Conservation (phyloP, 2,888 invertebrate genomes). For the Silvanus unidentatus region DNA sequence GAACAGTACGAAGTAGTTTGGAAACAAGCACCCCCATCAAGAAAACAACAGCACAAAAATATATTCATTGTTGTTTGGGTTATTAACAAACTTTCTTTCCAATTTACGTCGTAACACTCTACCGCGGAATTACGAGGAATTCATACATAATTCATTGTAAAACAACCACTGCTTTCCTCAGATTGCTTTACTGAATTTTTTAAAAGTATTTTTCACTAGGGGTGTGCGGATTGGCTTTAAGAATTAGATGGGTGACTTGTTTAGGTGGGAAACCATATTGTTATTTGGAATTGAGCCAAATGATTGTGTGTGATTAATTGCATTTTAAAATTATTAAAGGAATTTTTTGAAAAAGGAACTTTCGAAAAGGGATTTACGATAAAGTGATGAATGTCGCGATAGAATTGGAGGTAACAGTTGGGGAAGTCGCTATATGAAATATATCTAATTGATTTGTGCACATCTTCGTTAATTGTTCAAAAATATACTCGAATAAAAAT, state of each 20-base stretch:
- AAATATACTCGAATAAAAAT: too few relatives aligned
- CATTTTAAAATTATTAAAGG: too few relatives aligned
- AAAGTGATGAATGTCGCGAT: too few relatives aligned
- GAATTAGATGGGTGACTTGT: too few relatives aligned
- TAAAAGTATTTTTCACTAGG: constrained; percentile 1
- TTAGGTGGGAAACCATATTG: background rate
- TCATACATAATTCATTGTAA: constrained; percentile 5
- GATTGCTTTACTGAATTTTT: constrained; percentile 6
- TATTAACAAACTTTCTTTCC: constrained; percentile 3
- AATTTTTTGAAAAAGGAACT: too few relatives aligned
- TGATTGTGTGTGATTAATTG: background rate
- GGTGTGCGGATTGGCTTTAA: background rate
- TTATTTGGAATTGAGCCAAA: background rate
- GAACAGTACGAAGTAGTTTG: too few relatives aligned
- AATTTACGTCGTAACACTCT: background rate
- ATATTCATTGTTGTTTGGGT: constrained; percentile 1
- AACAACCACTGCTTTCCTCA: constrained; percentile 6
- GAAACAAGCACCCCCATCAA: too few relatives aligned
- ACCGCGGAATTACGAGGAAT: constrained; percentile 1
- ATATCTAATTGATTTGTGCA: too few relatives aligned
- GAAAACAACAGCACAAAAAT: background rate
- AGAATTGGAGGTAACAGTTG: too few relatives aligned
- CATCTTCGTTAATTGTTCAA: too few relatives aligned
- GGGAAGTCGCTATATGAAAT: too few relatives aligned
- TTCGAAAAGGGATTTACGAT: too few relatives aligned